A percentile compares a stretch with the other conserved stretches of the same genome.
phyloP scores from a whole-genome alignment of 2,113 vertebrate genomes.

The Cebus imitator region DNA sequence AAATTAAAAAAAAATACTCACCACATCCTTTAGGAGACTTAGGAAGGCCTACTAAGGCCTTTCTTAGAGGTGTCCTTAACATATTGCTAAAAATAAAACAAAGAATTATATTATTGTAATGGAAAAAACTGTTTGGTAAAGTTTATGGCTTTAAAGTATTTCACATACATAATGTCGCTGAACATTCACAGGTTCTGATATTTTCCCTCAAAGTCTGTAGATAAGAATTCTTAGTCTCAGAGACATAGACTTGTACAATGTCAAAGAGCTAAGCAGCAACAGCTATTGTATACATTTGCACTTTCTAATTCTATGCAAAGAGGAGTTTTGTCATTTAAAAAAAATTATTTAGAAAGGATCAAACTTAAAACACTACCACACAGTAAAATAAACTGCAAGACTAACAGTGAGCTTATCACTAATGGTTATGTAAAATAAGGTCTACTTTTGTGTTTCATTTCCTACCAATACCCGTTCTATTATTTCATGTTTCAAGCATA shows the following conservation, averaged over 20 bases:
- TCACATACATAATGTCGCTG: not conserved
- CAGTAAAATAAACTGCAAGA: conserved; percentile 10
- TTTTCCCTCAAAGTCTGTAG: conserved; percentile 7
- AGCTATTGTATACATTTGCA: not conserved
- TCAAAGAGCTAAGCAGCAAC: not conserved
- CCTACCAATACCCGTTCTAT: not conserved
- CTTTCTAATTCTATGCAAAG: not conserved
- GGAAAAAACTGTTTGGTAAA: not conserved
- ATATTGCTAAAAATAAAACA: conserved; percentile 84
- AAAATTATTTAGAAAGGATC: not conserved
- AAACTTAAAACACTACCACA: not conserved
- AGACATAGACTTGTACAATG: not conserved
- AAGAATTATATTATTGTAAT: conserved; percentile 51
- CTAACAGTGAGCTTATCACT: not conserved
- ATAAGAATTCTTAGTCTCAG: not conserved
- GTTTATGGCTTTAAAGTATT: conserved; percentile 5
- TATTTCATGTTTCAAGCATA: not conserved
- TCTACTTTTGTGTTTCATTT: not conserved
- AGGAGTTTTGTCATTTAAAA: not conserved
- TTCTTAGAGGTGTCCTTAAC: conserved; percentile 89
- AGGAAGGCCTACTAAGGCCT: conserved; percentile 84
- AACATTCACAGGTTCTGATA: not conserved
- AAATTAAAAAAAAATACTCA: conserved; percentile 76
- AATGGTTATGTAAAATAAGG: not conserved
- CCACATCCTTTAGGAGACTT: conserved; percentile 84